Evolutionary conservation across 2,113 vertebrate genomes (phyloP), one percentile per base, ranked within the genome.

Genomic region (Cavia aperea): DNA sequence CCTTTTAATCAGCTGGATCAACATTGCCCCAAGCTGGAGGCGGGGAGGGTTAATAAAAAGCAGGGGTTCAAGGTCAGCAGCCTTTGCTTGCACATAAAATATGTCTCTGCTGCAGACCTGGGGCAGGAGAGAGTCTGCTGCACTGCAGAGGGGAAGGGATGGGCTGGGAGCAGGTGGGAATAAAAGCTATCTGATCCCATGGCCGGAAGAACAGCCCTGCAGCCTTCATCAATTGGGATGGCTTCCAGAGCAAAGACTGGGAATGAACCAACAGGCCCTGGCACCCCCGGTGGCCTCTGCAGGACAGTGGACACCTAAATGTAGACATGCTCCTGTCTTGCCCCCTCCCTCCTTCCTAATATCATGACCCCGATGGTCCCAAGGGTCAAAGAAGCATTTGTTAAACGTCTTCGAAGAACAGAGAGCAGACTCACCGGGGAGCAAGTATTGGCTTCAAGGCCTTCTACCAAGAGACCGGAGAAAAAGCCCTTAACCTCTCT

Each of bases 91-190:
- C 14, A 29, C 19, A 51, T 75, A 3, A 49, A 46, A 14, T 0
- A 1, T 0, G 49, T 19, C 23, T 6, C 39, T 19, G 46, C 39
- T 7, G 56, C 14, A 33, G 60, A 12, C 18, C 26, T 4, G 16
- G 84, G 68, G 9, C 43, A 3, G 23, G 39, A 2, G 7, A 1
- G 14, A n/a, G 66, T 10, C n/a, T 33, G 10, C 4, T 9, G 15
- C 13, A 1, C 63, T 14, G 7, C 10, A 4, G 11, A 26, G 62
- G 49, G 84, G 51, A 63, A 31, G 77, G 70, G 23, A 21, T 2
- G 4, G 82, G 83, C 1, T 10, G 3, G n/a, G 68, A 3, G 56
- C 24, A 18, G 29, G 9, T 0, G 1, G 18, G 66, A 18, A n/a
- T 31, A 68, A 13, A 75, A 26, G 88, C 75, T 62, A 21, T 14